Evolutionary conservation across 2,888 invertebrate genomes (phyloP).

Genomic region (Drosophila mettleri): DNA sequence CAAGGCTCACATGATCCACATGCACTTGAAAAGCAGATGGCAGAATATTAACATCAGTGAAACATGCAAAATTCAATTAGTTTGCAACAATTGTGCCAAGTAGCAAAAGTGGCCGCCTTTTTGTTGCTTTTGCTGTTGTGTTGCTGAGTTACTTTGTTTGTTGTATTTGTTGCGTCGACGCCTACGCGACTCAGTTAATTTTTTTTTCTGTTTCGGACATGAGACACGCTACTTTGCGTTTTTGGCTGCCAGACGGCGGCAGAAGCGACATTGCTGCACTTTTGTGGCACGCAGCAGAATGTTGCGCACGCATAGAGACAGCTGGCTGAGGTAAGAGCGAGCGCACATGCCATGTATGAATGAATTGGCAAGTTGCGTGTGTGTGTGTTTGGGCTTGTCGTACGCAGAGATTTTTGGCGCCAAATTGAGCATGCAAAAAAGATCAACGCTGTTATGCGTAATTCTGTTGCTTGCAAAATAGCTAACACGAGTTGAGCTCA

Average conservation of each 20-base stretch:
- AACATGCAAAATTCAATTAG: conserved; percentile 63
- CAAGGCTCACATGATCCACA: conserved; percentile 25
- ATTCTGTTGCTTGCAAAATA: conserved; percentile 61
- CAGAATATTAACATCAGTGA: conserved; percentile 9
- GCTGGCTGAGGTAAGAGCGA: conserved; percentile 25
- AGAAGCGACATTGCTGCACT: conserved; percentile 50
- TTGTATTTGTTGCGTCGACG: conserved; percentile 72
- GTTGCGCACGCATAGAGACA: conserved; percentile 70
- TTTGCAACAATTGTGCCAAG: conserved; percentile 61
- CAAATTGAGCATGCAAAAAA: conserved; percentile 69
- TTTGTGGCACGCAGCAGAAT: conserved; percentile 66
- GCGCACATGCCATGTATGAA: conserved; percentile 55
- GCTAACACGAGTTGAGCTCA: conserved; percentile 39
- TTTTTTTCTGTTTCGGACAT: conserved; percentile 61
- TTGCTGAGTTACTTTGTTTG: conserved; percentile 30
- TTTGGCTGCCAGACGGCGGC: conserved; percentile 54
- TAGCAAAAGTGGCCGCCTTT: conserved; percentile 55
- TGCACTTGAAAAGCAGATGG: conserved; percentile 53
- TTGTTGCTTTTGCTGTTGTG: conserved; percentile 26
- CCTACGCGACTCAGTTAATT: conserved; percentile 50
- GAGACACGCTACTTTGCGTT: conserved; percentile 77
- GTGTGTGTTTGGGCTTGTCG: conserved; percentile 28
- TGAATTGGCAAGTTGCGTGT: conserved; percentile 51
- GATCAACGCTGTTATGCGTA: conserved; percentile 76
- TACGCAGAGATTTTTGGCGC: conserved; percentile 71